These are phyloP conservation scores for Epinephelus fuscoguttatus DNA, from an alignment of 2,113 vertebrate genomes.

Conservation along the genomic window DNA sequence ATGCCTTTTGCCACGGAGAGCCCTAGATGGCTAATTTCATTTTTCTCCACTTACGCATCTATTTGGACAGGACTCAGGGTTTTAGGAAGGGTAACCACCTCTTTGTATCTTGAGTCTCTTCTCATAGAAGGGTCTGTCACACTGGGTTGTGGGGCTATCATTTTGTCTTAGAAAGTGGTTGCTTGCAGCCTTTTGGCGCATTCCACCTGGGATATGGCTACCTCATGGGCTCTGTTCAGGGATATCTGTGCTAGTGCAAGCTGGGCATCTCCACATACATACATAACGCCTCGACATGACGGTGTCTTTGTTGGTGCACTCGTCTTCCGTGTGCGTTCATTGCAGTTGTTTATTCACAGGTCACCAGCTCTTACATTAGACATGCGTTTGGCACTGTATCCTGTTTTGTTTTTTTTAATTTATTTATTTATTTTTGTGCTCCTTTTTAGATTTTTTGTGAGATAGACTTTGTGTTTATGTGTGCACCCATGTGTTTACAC, in stretches of 20 bases:
- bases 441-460: neutral
- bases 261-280: neutral
- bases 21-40: neutral
- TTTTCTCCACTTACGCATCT: too few relatives aligned
- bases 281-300: neutral
- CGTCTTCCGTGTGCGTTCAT: neutral
- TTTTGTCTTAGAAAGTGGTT: neutral
- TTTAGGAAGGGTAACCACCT: too few relatives aligned
- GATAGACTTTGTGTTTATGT: neutral
- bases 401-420: conserved; percentile 7
- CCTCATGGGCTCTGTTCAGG: neutral
- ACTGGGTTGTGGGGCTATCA: neutral
- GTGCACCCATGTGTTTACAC: neutral
- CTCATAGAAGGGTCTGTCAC: neutral
- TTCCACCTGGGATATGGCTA: neutral
- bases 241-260: neutral
- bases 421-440: neutral
- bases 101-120: neutral
- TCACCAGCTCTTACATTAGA: neutral
- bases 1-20: neutral
- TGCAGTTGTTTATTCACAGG: neutral
- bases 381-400: neutral
- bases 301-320: neutral
- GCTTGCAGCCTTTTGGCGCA: neutral
- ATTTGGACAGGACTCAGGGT: too few relatives aligned